Evolutionary conservation across 2,113 vertebrate genomes (phyloP).

Genomic region (Neolamprologus ventralis): DNA sequence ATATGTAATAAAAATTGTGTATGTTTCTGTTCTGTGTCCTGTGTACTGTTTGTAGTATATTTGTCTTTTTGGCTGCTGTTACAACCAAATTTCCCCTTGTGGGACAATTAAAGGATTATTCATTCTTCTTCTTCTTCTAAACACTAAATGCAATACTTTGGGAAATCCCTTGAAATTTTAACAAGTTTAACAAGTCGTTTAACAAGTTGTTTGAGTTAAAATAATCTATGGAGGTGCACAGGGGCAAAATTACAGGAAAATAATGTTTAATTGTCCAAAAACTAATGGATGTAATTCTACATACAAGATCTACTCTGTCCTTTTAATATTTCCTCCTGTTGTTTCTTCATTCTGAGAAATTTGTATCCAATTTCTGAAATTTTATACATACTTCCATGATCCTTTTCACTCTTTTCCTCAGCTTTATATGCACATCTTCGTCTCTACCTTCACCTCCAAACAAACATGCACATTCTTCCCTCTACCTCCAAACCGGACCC

Average conservation of each 20-base stretch:
- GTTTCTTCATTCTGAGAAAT: neutral
- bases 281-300: neutral
- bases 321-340: neutral
- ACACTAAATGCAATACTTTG: neutral
- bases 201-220: neutral
- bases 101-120: too few relatives aligned
- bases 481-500: neutral
- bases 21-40: accelerated
- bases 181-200: neutral
- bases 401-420: neutral
- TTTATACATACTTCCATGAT: neutral
- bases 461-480: constrained; percentile 23
- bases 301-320: neutral
- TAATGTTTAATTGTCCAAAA: neutral
- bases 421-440: neutral
- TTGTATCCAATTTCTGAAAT: neutral
- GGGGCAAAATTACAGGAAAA: neutral
- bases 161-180: neutral
- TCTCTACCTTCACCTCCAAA: constrained; percentile 7
- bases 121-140: too few relatives aligned
- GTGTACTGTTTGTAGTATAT: too few relatives aligned
- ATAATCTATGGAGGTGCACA: neutral
- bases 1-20: too few relatives aligned
- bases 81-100: too few relatives aligned
- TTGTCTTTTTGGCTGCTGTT: too few relatives aligned